Evolutionary conservation across 2,888 invertebrate species (phyloP).

Genomic region (Netelia fuscicornis): DNA sequence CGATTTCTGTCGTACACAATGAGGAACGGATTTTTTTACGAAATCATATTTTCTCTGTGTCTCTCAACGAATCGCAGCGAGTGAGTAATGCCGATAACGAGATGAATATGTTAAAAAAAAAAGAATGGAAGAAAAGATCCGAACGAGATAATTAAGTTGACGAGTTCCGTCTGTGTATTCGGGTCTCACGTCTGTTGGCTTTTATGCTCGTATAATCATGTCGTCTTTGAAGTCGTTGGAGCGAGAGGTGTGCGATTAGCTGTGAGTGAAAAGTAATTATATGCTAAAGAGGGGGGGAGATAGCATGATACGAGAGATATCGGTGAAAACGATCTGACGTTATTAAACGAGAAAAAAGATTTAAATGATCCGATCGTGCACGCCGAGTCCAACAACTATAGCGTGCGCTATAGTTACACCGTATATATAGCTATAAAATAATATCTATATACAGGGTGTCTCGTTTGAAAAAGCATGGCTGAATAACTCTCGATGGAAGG

Average conservation of each 20-base stretch:
- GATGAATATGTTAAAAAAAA: conserved; percentile 1
- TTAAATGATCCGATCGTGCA: conserved; percentile 44
- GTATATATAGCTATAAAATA: background rate
- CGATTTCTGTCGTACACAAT: conserved; percentile 16
- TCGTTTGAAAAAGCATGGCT: too few relatives aligned
- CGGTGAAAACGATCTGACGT: conserved; percentile 57
- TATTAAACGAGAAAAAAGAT: conserved; percentile 44
- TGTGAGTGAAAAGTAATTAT: conserved; percentile 50
- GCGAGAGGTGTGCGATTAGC: conserved; percentile 34
- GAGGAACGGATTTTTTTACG: background rate
- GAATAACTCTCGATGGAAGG: too few relatives aligned
- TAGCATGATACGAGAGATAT: conserved; percentile 20
- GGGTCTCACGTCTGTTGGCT: background rate
- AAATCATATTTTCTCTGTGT: background rate
- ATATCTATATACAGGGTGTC: background rate
- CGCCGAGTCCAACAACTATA: conserved; percentile 9
- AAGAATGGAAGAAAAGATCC: background rate
- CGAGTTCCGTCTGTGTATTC: conserved; percentile 1
- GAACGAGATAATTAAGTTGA: conserved; percentile 33
- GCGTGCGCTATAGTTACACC: background rate
- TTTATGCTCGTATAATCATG: conserved; percentile 15
- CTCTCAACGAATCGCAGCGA: background rate
- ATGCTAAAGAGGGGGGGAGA: background rate
- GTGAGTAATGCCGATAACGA: background rate
- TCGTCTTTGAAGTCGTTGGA: conserved; percentile 26